Evolutionary conservation across 2,888 invertebrate genomes (phyloP).

Genomic region (Campoplex capitator): DNA sequence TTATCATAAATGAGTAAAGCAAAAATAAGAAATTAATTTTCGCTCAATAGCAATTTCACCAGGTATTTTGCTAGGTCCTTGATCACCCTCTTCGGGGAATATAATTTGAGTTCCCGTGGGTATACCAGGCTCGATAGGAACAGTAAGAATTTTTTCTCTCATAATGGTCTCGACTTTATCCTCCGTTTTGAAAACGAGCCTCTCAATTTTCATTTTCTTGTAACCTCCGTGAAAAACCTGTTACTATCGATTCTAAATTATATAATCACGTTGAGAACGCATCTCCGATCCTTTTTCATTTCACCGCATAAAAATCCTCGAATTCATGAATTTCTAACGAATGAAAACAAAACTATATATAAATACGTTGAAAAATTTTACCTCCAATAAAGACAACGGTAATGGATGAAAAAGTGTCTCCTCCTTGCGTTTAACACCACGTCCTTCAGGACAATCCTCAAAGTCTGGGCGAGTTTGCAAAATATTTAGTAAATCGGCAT

Average conservation of each 20-base stretch:
- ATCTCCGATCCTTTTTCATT: background rate
- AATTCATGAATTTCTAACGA: background rate
- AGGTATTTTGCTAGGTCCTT: constrained; percentile 90
- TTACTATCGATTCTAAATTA: constrained; percentile 6
- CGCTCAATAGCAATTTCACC: constrained; percentile 79
- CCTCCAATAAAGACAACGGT: constrained; percentile 87
- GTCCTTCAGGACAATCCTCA: constrained; percentile 87
- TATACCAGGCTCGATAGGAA: constrained; percentile 91
- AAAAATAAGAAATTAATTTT: background rate
- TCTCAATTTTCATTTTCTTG: constrained; percentile 93
- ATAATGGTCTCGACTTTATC: constrained; percentile 88
- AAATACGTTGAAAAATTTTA: constrained; percentile 72
- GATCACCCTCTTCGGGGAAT: constrained; percentile 93
- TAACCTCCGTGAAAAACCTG: constrained; percentile 89
- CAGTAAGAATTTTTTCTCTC: constrained; percentile 90
- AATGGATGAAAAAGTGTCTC: constrained; percentile 86
- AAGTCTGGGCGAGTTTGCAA: constrained; percentile 88
- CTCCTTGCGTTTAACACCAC: constrained; percentile 89
- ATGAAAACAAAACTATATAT: constrained; percentile 17
- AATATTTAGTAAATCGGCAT: constrained; percentile 90
- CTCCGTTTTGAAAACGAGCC: constrained; percentile 89
- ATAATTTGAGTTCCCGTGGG: constrained; percentile 90
- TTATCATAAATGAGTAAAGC: too few relatives aligned
- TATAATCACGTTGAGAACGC: background rate
- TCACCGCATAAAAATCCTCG: background rate